Evolutionary conservation across 2,888 invertebrate species (phyloP).

Genomic region (Cyaniris semiargus): DNA sequence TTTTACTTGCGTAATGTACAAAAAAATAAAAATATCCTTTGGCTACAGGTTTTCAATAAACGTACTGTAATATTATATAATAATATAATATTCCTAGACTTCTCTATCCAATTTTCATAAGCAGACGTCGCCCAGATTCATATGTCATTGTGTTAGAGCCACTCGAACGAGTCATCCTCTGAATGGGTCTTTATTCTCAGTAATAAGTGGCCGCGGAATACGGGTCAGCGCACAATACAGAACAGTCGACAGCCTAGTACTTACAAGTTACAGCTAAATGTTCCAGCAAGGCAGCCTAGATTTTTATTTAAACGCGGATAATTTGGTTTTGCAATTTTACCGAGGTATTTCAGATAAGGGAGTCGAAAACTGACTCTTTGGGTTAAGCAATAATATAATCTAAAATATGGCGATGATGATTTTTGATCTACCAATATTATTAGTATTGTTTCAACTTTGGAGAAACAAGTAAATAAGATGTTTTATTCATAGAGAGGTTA

Average conservation of each 20-base stretch:
- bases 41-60: not conserved
- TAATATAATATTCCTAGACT: not conserved
- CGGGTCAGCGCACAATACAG: conserved; percentile 32
- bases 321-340: not conserved
- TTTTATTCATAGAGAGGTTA: not conserved
- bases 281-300: not conserved
- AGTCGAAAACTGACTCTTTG: not conserved
- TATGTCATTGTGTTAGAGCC: not conserved
- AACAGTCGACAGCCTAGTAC: not conserved
- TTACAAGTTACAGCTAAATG: not conserved
- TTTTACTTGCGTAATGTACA: too few relatives aligned
- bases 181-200: conserved; percentile 26
- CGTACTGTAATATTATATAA: too few relatives aligned
- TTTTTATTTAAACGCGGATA: not conserved
- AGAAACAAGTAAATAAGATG: not conserved
- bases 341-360: not conserved
- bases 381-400: not conserved
- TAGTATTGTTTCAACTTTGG: not conserved
- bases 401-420: not conserved
- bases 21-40: too few relatives aligned
- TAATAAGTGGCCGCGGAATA: conserved; percentile 27
- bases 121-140: not conserved
- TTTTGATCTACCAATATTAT: not conserved
- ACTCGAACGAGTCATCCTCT: not conserved
- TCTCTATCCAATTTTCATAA: not conserved